Percentiles rank a stretch among this genome's conserved stretches.
Evolutionary conservation across 2,888 invertebrate genomes (phyloP).

Genomic region (Choristoneura rosaceana): DNA sequence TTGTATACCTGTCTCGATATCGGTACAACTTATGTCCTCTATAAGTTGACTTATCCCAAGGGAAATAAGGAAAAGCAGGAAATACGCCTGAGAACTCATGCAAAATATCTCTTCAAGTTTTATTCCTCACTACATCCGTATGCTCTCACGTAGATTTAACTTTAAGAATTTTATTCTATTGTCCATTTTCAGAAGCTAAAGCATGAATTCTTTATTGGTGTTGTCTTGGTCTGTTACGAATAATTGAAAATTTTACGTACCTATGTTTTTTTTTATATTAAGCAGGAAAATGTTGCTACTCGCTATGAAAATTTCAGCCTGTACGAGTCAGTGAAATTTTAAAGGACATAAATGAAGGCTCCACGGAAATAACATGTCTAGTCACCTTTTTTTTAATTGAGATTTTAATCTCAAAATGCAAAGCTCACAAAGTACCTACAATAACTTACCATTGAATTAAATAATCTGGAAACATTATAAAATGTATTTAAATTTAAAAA

Average conservation of each 20-base stretch:
- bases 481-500: no score
- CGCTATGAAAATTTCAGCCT: no score
- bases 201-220: conserved; percentile 5
- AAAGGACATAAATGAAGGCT: no score
- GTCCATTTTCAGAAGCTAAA: conserved; percentile 22
- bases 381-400: no score
- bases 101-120: conserved; percentile 76
- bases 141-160: conserved; percentile 37
- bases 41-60: conserved; percentile 79
- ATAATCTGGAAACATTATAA: no score
- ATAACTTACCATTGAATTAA: no score
- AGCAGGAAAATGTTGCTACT: no score
- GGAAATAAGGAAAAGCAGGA: conserved; percentile 82
- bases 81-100: conserved; percentile 73
- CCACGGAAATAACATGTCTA: no score
- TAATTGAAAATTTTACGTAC: background rate
- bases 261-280: no score
- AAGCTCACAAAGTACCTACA: no score
- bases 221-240: background rate
- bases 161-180: conserved; percentile 41
- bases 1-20: conserved; percentile 56
- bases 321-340: no score
- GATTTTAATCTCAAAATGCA: no score
- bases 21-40: conserved; percentile 76
- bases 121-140: conserved; percentile 45